Percentiles rank a stretch among this genome's conserved stretches.
phyloP scores from a whole-genome alignment of 2,888 invertebrate genomes.

The Digitonthophagus gazella region DNA sequence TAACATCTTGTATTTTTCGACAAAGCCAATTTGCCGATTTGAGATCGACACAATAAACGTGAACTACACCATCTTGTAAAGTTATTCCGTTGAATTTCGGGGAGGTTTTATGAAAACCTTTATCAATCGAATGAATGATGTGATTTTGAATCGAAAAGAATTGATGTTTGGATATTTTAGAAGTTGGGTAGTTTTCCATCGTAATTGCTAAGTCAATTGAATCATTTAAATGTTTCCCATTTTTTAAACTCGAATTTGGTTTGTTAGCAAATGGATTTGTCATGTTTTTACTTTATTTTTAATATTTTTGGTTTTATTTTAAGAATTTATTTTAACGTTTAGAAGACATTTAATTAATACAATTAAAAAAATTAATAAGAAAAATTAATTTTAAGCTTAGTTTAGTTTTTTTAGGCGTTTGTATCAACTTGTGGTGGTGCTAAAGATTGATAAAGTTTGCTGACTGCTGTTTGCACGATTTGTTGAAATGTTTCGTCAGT shows the following conservation, averaged over 20 bases:
- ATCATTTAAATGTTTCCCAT: background rate
- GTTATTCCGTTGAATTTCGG: background rate
- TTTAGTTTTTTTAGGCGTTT: background rate
- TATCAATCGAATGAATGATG: background rate
- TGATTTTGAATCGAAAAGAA: background rate
- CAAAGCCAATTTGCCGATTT: background rate
- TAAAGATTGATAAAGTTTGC: slow-evolving; percentile 80
- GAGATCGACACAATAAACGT: background rate
- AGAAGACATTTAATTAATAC: no score
- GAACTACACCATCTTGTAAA: background rate
- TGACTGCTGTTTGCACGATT: slow-evolving; percentile 81
- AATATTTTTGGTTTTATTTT: no score
- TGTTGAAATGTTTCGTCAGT: slow-evolving; percentile 81
- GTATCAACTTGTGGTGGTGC: slow-evolving; percentile 55
- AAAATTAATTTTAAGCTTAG: no score
- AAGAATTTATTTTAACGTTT: no score
- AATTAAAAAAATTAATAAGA: no score
- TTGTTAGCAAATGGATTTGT: no score
- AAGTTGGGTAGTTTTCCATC: background rate
- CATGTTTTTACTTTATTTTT: no score
- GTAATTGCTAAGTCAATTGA: background rate
- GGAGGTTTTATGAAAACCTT: background rate
- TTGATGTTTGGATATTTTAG: background rate
- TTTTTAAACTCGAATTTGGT: no score
- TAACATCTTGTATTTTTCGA: background rate